Evolutionary conservation across 1,140 invertebrate species (phyloP), one percentile per base, ranked within the genome.

Genomic region (Batillaria attramentaria): DNA sequence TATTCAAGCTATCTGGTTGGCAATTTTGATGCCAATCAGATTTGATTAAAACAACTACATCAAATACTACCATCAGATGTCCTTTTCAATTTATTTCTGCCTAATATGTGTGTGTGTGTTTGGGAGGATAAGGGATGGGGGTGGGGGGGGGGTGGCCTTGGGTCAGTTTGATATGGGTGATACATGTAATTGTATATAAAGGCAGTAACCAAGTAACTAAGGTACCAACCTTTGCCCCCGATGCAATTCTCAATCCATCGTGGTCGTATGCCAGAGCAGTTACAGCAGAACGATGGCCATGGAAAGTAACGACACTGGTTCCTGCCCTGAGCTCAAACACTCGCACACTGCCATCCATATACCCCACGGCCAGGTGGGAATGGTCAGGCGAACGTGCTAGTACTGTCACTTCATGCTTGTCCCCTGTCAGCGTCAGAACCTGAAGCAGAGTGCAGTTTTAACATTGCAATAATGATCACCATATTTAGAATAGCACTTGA

Each of bases 241-340:
- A 96, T 1, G 95, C 96, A 69, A 98, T 91, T 86, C 94, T 93
- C 84, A 96, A 94, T 28, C 96, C 96, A 78, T 94, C 92, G 77
- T 90, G 89, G 92, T 98, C 97, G 92, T 95, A 98, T 31, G 93
- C 92, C 42, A 99, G 89, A 57, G 94, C 93, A 68, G 96, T 97
- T 3, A 99, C 94, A 60, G 95, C 94, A 68, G 95, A 95, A 90
- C 94, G 95, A 92, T 99, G 98, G 31, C 98, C 97, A 81, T 95
- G 93, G 91, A 99, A 96, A 28, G 95, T 94, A 85, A 95, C 94
- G 10, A 82, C 77, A 84, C 93, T 91, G 87, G 96, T 95, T 84
- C 93, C 94, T 80, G 92, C 94, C 24, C 79, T 50, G 4, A 91
- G 72, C 75, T 91, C 84, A 86, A 95, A 99, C 2, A 97, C 92